phyloP scores from a whole-genome alignment of 2,797 vertebrate species.

The Distichodus sexfasciatus region DNA sequence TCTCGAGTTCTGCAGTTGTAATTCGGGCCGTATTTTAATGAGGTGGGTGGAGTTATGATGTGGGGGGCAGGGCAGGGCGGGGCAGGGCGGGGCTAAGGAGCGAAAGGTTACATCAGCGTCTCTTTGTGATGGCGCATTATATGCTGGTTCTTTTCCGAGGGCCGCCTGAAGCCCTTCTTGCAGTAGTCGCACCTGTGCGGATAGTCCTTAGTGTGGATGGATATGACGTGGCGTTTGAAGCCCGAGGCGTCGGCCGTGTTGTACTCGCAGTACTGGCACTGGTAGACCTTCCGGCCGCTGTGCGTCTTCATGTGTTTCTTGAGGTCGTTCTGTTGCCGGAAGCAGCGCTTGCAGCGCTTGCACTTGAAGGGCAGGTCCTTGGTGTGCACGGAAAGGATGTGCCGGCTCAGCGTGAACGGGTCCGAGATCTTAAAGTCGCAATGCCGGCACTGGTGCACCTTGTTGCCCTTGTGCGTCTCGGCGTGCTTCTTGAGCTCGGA shows the following conservation, averaged over 20 bases:
- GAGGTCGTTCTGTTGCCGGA: constrained; percentile 90
- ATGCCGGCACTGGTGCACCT: constrained; percentile 95
- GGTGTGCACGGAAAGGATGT: constrained; percentile 95
- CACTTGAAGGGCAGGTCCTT: constrained; percentile 90
- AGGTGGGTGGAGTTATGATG: no score
- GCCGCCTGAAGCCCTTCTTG: constrained; percentile 93
- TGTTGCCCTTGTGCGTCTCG: constrained; percentile 89
- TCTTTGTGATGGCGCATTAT: constrained; percentile 98
- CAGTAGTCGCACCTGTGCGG: constrained; percentile 96
- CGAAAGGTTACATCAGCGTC: constrained; percentile 71
- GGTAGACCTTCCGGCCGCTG: constrained; percentile 96
- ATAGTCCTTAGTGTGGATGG: constrained; percentile 98
- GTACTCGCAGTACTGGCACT: constrained; percentile 98
- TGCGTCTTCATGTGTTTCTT: constrained; percentile 99
- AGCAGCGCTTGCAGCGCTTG: constrained; percentile 93
- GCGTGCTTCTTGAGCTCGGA: constrained; percentile 89
- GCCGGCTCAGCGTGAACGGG: constrained; percentile 94
- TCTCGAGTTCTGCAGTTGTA: neutral
- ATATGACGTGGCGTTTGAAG: constrained; percentile 97
- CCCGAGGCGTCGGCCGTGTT: constrained; percentile 97
- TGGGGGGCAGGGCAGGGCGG: no score
- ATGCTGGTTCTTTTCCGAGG: constrained; percentile 98
- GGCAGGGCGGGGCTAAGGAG: no score
- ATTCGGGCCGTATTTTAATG: constrained; percentile 13
- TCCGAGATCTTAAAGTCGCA: constrained; percentile 97